Percentiles rank a stretch among this genome's conserved stretches.
These are phyloP conservation scores for Oreochromis tanganicae DNA, from an alignment of 2,113 vertebrate species.

Conservation along the genomic window DNA sequence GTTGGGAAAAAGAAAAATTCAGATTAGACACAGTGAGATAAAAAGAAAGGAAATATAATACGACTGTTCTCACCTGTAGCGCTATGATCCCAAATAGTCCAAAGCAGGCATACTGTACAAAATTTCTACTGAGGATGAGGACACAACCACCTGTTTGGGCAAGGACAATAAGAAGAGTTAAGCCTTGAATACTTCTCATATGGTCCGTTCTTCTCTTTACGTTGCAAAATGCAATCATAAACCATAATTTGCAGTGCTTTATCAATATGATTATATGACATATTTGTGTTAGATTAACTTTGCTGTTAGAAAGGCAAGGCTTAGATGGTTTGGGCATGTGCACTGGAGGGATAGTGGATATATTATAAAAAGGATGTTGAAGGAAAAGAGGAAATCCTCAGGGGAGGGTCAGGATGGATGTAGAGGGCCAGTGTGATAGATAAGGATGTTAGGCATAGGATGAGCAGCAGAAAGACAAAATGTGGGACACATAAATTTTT, in stretches of 20 bases:
- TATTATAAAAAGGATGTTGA: neutral
- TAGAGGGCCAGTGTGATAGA: neutral
- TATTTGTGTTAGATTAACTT: neutral
- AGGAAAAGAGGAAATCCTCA: neutral
- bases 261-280: neutral
- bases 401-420: neutral
- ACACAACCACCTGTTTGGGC: conserved; percentile 84
- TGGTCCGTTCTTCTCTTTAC: neutral
- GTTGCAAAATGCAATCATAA: neutral
- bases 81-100: conserved; percentile 95
- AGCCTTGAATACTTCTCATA: neutral
- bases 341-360: neutral
- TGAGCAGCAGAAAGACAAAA: neutral
- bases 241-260: neutral
- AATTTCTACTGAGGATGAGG: conserved; percentile 94
- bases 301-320: neutral
- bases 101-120: conserved; percentile 96
- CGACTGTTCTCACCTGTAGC: conserved; percentile 78
- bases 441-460: neutral
- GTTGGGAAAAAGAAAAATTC: neutral
- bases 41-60: neutral
- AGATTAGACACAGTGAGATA: neutral
- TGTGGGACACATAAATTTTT: neutral
- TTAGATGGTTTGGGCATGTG: neutral
- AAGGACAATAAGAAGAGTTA: neutral